Evolutionary conservation across 1,140 invertebrate species (phyloP).

Genomic region (Cardiocondyla obscurior): DNA sequence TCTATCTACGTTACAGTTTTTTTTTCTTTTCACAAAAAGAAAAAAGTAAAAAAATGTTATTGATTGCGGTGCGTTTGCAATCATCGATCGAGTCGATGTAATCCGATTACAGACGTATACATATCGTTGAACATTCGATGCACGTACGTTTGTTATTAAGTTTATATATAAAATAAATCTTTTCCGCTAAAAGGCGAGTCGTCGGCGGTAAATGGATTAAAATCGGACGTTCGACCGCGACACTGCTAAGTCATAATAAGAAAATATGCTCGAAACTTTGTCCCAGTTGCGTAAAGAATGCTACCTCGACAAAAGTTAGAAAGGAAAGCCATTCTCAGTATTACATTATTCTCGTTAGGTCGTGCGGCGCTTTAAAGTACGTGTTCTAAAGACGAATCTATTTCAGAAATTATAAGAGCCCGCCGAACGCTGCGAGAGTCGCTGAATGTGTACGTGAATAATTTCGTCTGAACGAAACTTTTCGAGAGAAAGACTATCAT

Average conservation of each 20-base stretch:
- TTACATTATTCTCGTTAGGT: conserved; percentile 27
- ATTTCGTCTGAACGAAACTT: conserved; percentile 30
- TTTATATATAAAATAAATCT: conserved; percentile 48
- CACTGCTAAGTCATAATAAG: conserved; percentile 11
- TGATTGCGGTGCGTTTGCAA: conserved; percentile 9
- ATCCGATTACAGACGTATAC: conserved; percentile 39
- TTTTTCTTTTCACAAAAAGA: no score
- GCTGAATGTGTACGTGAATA: conserved; percentile 30
- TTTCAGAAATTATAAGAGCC: conserved; percentile 38
- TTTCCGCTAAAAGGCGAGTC: conserved; percentile 10
- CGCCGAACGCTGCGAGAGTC: background rate
- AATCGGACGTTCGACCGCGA: background rate
- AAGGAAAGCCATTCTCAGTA: conserved; percentile 17
- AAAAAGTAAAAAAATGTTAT: conserved; percentile 44
- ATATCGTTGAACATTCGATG: conserved; percentile 12
- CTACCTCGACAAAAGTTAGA: conserved; percentile 1
- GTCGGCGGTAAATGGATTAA: conserved; percentile 10
- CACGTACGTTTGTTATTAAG: conserved; percentile 15
- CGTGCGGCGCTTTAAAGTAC: conserved; percentile 20
- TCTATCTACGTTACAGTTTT: conserved; percentile 12
- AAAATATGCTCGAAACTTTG: conserved; percentile 25
- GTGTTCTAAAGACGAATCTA: conserved; percentile 20
- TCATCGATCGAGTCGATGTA: conserved; percentile 23
- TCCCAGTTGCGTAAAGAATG: conserved; percentile 31
- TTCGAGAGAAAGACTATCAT: background rate